phyloP scores from a whole-genome alignment of 2,797 vertebrate genomes.

The Eupleurogrammus muticus region DNA sequence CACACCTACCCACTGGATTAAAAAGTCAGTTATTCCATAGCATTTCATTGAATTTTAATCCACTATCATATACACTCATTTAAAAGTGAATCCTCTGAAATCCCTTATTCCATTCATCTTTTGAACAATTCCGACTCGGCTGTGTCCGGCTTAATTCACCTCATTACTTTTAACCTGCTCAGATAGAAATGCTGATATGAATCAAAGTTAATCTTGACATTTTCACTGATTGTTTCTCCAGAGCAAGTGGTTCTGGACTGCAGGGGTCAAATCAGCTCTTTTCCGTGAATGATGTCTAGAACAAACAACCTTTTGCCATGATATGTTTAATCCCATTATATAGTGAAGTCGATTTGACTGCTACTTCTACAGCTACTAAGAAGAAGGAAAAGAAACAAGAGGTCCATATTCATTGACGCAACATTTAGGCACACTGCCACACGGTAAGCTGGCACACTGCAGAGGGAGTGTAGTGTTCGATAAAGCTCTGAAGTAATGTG shows the following conservation, averaged over 20 bases:
- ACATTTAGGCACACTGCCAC: conserved; percentile 38
- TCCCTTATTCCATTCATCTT: too few species aligned
- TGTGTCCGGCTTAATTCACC: too few species aligned
- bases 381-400: conserved; percentile 4
- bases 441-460: conserved; percentile 23
- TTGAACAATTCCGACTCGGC: too few species aligned
- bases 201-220: too few species aligned
- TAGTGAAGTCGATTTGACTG: background rate
- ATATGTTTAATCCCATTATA: conserved; percentile 8
- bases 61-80: too few species aligned
- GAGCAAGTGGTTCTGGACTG: too few species aligned
- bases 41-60: too few species aligned
- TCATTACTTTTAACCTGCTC: too few species aligned
- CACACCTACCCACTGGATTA: conserved; percentile 10
- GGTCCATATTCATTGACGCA: conserved; percentile 15
- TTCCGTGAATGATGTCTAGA: conserved; percentile 3
- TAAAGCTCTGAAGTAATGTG: conserved; percentile 9
- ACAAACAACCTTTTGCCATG: background rate
- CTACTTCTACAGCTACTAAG: background rate
- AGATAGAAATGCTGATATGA: too few species aligned
- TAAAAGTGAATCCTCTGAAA: too few species aligned
- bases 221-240: too few species aligned
- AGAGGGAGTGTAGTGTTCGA: conserved; percentile 17
- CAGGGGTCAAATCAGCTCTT: background rate
- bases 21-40: background rate